phyloP scores from a whole-genome alignment of 2,888 invertebrate species.

The Conomelus anceps region DNA sequence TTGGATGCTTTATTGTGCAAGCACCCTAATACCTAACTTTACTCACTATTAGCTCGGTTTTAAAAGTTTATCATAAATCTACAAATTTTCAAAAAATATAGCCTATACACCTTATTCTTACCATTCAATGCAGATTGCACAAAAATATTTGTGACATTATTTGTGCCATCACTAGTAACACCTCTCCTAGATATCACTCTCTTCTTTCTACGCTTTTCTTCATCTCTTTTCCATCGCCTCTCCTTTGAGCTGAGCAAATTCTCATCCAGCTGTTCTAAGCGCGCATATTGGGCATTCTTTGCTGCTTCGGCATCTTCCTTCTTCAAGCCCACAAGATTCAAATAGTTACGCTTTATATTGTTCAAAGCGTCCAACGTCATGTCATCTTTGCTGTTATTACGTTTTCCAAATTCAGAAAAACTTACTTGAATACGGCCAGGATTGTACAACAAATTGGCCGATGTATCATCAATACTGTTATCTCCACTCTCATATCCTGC shows the following conservation, averaged over 20 bases:
- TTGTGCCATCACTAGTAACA: not conserved
- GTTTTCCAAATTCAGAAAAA: not conserved
- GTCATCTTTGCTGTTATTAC: not conserved
- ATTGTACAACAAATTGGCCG: not conserved
- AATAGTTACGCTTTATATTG: not conserved
- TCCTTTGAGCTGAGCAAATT: not conserved
- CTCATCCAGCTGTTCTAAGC: not conserved
- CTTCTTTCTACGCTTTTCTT: not conserved
- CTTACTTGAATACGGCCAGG: not conserved
- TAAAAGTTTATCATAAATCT: too few relatives aligned
- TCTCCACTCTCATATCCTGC: not conserved
- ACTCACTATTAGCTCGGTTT: too few relatives aligned
- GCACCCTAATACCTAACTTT: too few relatives aligned
- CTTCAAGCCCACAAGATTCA: not conserved
- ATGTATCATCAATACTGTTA: not conserved
- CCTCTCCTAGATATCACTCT: not conserved
- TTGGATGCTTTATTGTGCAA: too few relatives aligned
- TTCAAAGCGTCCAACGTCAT: not conserved
- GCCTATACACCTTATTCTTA: not conserved
- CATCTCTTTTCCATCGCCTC: not conserved
- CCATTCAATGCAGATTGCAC: not conserved
- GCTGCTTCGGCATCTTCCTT: not conserved
- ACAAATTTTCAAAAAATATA: not conserved
- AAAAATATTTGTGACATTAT: not conserved
- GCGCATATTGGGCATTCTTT: not conserved